These are phyloP conservation scores for Brachionus rotundiformis DNA, from an alignment of 1,140 invertebrate species.

Conservation along the genomic window DNA sequence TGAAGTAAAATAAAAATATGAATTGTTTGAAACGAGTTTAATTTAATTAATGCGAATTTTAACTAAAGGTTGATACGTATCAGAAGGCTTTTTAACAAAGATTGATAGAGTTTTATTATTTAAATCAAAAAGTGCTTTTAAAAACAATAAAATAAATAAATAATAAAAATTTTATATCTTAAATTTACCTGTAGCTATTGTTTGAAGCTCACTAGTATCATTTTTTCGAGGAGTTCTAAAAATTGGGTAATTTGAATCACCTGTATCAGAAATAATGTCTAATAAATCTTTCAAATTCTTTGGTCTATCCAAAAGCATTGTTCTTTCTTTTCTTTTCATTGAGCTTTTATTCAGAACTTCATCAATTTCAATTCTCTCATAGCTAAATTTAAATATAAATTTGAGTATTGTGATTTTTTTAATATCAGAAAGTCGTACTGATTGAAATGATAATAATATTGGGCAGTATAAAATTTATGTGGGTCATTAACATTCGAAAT, in stretches of 20 bases:
- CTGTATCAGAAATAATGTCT: conserved; percentile 8
- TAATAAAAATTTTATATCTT: not conserved
- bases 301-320: not conserved
- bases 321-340: not conserved
- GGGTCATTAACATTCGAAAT: not conserved
- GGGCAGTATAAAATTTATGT: not conserved
- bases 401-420: not conserved
- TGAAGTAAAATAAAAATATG: not conserved
- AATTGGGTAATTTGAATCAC: not conserved
- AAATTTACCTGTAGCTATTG: conserved; percentile 34
- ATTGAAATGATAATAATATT: conserved; percentile 38
- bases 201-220: conserved; percentile 26
- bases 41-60: conserved; percentile 4
- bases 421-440: not conserved
- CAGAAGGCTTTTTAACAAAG: conserved; percentile 44
- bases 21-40: not conserved
- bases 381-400: not conserved
- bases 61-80: conserved; percentile 16
- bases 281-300: conserved; percentile 16
- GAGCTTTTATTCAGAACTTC: conserved; percentile 16
- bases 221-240: conserved; percentile 18
- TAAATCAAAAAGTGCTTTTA: conserved; percentile 27
- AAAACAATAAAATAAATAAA: not conserved
- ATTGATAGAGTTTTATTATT: not conserved
- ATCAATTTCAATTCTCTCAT: conserved; percentile 17